Conservation (phyloP, 2,888 invertebrate genomes). For the Epirrita christyi region DNA sequence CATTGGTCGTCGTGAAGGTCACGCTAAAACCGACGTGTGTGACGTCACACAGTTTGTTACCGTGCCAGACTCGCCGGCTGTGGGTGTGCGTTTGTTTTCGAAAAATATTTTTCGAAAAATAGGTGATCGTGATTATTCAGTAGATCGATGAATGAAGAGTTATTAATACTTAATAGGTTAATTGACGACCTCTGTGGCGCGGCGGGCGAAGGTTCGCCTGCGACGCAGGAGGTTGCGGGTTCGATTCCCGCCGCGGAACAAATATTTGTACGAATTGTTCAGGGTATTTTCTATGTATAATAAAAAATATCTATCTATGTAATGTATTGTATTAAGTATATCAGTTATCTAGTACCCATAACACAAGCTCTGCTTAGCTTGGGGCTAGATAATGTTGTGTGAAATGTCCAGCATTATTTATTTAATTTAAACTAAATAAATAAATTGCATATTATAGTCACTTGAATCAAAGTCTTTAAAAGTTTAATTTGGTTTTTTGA, state of each 20-base stretch:
- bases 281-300: too few relatives aligned
- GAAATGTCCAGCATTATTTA: too few relatives aligned
- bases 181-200: conserved; percentile 1
- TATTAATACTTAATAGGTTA: background rate
- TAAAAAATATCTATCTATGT: too few relatives aligned
- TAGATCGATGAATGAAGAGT: conserved; percentile 14
- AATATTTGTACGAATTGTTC: too few relatives aligned
- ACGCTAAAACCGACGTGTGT: conserved; percentile 58
- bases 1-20: conserved; percentile 79
- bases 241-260: too few relatives aligned
- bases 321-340: too few relatives aligned
- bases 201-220: too few relatives aligned
- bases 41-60: conserved; percentile 62
- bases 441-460: conserved; percentile 3
- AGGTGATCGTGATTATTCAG: conserved; percentile 2
- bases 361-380: too few relatives aligned
- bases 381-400: too few relatives aligned
- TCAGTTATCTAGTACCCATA: too few relatives aligned
- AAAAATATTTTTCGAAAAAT: conserved; percentile 24
- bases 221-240: too few relatives aligned
- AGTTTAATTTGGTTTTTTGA: conserved; percentile 26
- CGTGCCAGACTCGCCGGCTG: conserved; percentile 36
- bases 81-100: conserved; percentile 30
- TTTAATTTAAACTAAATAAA: too few relatives aligned
- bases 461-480: conserved; percentile 28